Conservation (phyloP, 2,797 vertebrate species). For the Chloroceryle amazona region DNA sequence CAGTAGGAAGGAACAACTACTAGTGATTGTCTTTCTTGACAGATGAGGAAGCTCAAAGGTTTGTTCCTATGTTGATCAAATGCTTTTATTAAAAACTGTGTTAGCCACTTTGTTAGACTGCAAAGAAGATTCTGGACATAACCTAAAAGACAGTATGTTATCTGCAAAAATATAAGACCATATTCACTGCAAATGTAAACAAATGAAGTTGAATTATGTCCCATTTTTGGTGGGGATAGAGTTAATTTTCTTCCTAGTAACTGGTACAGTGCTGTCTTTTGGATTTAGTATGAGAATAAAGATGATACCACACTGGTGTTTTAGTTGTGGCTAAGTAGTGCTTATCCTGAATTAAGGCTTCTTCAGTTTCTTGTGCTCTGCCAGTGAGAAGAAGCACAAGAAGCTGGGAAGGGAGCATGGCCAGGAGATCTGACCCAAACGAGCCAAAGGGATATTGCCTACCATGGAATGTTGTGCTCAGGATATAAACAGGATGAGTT, state of each 20-base stretch:
- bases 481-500: background rate
- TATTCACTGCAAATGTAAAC: background rate
- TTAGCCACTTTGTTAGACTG: background rate
- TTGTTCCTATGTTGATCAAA: background rate
- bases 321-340: background rate
- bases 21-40: background rate
- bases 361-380: background rate
- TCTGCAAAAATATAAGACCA: background rate
- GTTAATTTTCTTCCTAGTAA: background rate
- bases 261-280: background rate
- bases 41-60: background rate
- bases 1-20: background rate
- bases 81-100: background rate
- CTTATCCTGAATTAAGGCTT: background rate
- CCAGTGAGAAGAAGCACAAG: background rate
- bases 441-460: background rate
- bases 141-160: background rate
- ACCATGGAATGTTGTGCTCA: background rate
- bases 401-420: background rate
- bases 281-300: background rate
- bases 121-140: background rate
- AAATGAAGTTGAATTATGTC: background rate
- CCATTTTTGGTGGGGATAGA: background rate
- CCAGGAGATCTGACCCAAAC: background rate
- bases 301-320: background rate